These are phyloP conservation scores for Schlechtendalia chinensis DNA, from an alignment of 1,140 invertebrate genomes.

Conservation along the genomic window DNA sequence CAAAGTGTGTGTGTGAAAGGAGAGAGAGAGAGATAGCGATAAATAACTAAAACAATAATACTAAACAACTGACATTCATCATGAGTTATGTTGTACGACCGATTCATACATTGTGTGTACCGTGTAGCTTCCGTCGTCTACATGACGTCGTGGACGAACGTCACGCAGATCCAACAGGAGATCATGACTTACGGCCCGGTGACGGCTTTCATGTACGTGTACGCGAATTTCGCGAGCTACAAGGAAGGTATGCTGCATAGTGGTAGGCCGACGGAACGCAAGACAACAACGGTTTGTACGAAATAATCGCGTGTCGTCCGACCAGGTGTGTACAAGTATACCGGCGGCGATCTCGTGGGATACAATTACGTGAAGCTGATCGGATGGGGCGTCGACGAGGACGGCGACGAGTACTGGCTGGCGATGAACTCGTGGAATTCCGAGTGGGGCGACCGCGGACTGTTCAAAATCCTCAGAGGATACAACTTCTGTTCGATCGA, in stretches of 20 bases:
- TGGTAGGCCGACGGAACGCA: too few species aligned
- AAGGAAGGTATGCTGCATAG: conserved; percentile 58
- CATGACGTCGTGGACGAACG: conserved; percentile 42
- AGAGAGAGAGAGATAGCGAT: too few species aligned
- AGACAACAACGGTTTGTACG: too few species aligned
- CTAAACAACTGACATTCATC: too few species aligned
- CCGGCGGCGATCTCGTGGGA: conserved; percentile 70
- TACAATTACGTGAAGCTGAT: conserved; percentile 88
- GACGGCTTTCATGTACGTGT: conserved; percentile 84
- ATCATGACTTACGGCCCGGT: conserved; percentile 84
- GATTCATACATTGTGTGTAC: too few species aligned
- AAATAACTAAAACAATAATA: too few species aligned
- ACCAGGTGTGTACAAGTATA: conserved; percentile 80
- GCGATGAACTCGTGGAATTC: conserved; percentile 90
- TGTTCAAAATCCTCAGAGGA: conserved; percentile 85
- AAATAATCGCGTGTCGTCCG: conserved; percentile 19
- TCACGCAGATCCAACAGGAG: conserved; percentile 59
- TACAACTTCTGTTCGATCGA: conserved; percentile 67
- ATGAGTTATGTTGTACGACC: too few species aligned
- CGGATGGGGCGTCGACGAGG: conserved; percentile 65
- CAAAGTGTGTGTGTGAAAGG: too few species aligned
- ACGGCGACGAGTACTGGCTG: conserved; percentile 70
- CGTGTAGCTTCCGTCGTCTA: neutral
- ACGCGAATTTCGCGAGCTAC: conserved; percentile 80
- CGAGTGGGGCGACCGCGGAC: conserved; percentile 83